A percentile compares a stretch with the other conserved stretches of the same genome.
These are phyloP conservation scores for Folsomia manolachei DNA, from an alignment of 2,888 invertebrate genomes.

Conservation along the genomic window DNA sequence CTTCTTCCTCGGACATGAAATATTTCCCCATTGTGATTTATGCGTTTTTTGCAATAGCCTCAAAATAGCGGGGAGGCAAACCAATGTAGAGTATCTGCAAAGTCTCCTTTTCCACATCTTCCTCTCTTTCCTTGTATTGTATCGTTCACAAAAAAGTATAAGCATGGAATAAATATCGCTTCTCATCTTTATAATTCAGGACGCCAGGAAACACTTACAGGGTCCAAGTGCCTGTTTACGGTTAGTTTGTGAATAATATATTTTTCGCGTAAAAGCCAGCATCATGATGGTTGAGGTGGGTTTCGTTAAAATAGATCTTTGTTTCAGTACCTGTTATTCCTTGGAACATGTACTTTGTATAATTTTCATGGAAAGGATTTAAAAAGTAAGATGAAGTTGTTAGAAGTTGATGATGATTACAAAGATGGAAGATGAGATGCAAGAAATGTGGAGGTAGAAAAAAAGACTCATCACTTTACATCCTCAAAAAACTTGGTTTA, in stretches of 20 bases:
- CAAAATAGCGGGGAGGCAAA: not conserved
- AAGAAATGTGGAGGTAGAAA: not conserved
- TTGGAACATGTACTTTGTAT: not conserved
- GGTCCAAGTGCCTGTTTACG: not conserved
- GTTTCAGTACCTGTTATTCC: no score
- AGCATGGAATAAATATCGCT: not conserved
- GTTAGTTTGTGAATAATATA: not conserved
- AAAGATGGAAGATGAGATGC: slow-evolving; percentile 1
- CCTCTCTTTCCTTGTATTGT: not conserved
- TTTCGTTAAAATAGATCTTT: not conserved
- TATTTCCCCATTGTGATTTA: slow-evolving; percentile 4
- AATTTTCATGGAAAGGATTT: not conserved
- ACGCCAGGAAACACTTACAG: not conserved
- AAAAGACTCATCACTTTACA: slow-evolving; percentile 15
- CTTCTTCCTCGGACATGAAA: slow-evolving; percentile 1
- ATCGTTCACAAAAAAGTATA: not conserved
- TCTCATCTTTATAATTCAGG: not conserved
- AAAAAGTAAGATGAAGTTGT: slow-evolving; percentile 15
- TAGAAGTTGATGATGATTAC: slow-evolving; percentile 9
- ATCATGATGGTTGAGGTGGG: not conserved
- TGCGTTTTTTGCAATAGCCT: slow-evolving; percentile 3
- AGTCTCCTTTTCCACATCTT: no score
- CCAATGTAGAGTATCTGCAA: not conserved
- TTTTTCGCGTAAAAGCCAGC: not conserved
- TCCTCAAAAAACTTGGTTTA: not conserved